Evolutionary conservation across 2,888 invertebrate genomes (phyloP), one percentile per base, ranked within the genome.

Genomic region (Scelioninae gen. 2): DNA sequence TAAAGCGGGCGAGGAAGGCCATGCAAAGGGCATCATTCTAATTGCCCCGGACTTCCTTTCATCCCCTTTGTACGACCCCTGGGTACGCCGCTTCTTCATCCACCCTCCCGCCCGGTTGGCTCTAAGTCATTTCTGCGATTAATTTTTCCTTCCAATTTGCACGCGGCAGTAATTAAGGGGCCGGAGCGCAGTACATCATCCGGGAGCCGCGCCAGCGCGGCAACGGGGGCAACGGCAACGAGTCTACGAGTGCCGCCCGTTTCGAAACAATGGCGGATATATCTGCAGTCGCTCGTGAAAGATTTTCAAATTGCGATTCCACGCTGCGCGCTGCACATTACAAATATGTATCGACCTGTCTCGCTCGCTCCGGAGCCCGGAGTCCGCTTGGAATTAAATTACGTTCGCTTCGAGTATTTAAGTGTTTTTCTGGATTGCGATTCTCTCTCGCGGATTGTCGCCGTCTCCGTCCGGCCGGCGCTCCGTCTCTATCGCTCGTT

Each of bases 131-230:
- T 86, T 86, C 85, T 86, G 85, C 86, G 86, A 86, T 86, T 86
- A 86, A 86, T 86, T 86, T 86, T 86, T 86, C 86, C 86, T 85
- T 84, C 86, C 86, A 86, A 86, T 86, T 86, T 86, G 86, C 86
- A 86, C 86, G 85, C 85, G 86, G 85, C 85, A 84, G 86, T 86
- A 86, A 86, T 86, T 86, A 86, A 86, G 86, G 84, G 83, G 81
- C 81, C 79, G 80, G 79, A 77, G 80, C 80, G 81, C 82, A 80
- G 81, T 84, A 82, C 83, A 84, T 84, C 84, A 82, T 81, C 81
- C 81, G 78, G 65, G 77, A 78, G 77, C 76, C 77, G 39, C 60
- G 70, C 50, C 60, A 67, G 71, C 55, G 52, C 57, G 75, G 70
- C 68, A 45, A 53, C 67, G 73, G 69, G 64, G 73, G 70, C 70